Conservation (phyloP, 2,113 vertebrate genomes). For the Loxodonta africana region DNA sequence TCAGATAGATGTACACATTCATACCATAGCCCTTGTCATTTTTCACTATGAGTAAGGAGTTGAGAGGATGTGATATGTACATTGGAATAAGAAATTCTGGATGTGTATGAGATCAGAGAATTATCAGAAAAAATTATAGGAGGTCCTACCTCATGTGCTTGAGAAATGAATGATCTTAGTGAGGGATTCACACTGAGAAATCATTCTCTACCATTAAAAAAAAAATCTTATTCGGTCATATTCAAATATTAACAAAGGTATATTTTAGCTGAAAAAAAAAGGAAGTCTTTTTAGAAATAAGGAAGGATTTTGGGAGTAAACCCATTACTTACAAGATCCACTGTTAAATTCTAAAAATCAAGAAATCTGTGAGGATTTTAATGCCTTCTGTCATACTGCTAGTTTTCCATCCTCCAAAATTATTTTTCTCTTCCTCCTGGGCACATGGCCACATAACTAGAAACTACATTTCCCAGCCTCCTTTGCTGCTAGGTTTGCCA, state of each 20-base stretch:
- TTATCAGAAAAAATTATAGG: background rate
- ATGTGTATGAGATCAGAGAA: background rate
- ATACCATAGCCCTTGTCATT: background rate
- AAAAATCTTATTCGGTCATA: background rate
- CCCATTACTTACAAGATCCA: background rate
- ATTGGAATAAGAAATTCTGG: background rate
- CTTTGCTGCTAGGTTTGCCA: background rate
- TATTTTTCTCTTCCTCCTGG: background rate
- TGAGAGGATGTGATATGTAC: background rate
- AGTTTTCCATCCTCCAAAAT: background rate
- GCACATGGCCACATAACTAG: background rate
- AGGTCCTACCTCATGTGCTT: background rate
- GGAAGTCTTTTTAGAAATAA: background rate
- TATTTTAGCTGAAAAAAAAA: slow-evolving; percentile 41
- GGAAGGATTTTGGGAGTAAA: background rate
- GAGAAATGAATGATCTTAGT: background rate
- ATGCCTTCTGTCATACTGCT: background rate
- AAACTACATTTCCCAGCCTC: background rate
- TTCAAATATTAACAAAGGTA: slow-evolving; percentile 18
- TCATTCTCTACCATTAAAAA: background rate
- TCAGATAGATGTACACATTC: background rate
- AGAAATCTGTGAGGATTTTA: background rate
- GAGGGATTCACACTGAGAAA: background rate
- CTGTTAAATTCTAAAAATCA: slow-evolving; percentile 11
- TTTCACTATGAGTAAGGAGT: background rate